These are phyloP conservation scores for Abscondita cerata DNA, from an alignment of 2,888 invertebrate genomes.

Conservation along the genomic window DNA sequence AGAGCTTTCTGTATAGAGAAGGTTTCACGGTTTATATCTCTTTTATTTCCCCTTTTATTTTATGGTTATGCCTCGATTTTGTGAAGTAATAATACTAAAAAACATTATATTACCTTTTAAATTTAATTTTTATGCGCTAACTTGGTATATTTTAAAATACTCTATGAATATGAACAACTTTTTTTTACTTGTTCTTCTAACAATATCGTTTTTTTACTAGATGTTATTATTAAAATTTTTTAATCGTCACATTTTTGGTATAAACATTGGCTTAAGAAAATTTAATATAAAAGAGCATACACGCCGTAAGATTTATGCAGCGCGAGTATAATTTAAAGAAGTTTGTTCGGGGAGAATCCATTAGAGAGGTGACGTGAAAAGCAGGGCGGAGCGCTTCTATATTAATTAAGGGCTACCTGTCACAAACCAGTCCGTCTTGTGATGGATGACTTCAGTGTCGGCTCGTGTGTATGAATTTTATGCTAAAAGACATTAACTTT, in stretches of 20 bases:
- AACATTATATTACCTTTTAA: constrained; percentile 51
- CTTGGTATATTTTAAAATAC: constrained; percentile 20
- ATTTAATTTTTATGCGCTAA: constrained; percentile 50
- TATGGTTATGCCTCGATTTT: constrained; percentile 53
- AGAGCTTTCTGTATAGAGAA: constrained; percentile 48
- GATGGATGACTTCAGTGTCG: constrained; percentile 56
- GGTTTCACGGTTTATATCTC: constrained; percentile 53
- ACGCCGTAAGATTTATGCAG: constrained; percentile 53
- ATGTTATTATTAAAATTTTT: neutral
- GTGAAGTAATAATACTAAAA: constrained; percentile 53
- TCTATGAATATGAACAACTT: constrained; percentile 12
- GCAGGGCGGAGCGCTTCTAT: constrained; percentile 57
- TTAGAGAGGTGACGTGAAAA: constrained; percentile 57
- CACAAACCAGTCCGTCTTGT: constrained; percentile 55
- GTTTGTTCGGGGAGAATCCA: constrained; percentile 57
- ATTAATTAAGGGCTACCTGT: constrained; percentile 59
- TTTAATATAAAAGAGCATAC: constrained; percentile 37
- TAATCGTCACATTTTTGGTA: neutral
- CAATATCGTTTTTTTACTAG: neutral
- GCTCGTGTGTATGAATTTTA: constrained; percentile 40
- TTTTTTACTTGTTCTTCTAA: neutral
- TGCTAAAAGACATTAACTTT: too few relatives aligned
- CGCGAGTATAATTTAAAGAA: constrained; percentile 53
- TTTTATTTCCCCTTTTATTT: constrained; percentile 55
- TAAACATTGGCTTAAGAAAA: constrained; percentile 21